phyloP scores from a whole-genome alignment of 2,113 vertebrate genomes.

The Serinus canaria region DNA sequence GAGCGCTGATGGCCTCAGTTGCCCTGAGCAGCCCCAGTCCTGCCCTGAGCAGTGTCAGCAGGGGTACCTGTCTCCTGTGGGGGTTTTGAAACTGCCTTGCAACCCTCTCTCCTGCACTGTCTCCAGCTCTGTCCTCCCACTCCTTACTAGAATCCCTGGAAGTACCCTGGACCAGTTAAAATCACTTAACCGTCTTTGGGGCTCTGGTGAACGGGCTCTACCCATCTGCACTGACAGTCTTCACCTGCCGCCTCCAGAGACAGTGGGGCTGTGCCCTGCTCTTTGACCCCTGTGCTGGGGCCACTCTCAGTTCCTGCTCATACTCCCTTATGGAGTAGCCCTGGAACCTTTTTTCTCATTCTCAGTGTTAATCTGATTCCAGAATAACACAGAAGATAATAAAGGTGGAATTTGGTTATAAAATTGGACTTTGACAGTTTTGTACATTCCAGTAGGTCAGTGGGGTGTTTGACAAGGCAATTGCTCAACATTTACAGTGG shows the following conservation, averaged over 20 bases:
- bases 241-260: accelerated
- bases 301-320: neutral
- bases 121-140: neutral
- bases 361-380: neutral
- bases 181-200: accelerated
- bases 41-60: neutral
- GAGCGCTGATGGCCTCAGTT: neutral
- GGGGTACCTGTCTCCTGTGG: accelerated
- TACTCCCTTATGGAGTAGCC: neutral
- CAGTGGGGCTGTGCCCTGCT: neutral
- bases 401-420: neutral
- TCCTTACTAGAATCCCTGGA: neutral
- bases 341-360: neutral
- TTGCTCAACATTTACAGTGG: neutral
- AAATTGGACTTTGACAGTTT: neutral
- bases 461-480: neutral
- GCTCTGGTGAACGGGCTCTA: neutral
- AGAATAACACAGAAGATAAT: neutral
- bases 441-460: neutral
- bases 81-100: neutral
- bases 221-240: neutral
- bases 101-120: neutral
- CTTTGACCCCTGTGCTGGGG: neutral
- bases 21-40: neutral
- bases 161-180: neutral